A percentile compares a stretch with the other conserved stretches of the same genome.
phyloP scores from a whole-genome alignment of 2,888 invertebrate genomes.

The Hypena proboscidalis region DNA sequence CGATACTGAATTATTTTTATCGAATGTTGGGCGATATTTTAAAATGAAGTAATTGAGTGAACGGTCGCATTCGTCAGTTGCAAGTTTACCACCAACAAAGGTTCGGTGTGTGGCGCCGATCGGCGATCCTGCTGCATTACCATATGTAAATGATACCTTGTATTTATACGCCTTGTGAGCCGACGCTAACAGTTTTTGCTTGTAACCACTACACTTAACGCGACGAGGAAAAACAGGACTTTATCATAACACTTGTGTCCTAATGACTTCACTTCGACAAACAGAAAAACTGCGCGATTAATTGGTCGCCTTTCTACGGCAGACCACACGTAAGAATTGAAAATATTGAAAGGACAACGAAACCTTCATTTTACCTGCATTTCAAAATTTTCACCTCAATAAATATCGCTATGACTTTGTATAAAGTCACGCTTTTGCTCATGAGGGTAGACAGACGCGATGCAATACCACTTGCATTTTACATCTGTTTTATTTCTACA shows the following conservation, averaged over 20 bases:
- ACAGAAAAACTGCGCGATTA: conserved; percentile 36
- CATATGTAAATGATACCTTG: conserved; percentile 71
- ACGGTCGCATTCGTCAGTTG: no score
- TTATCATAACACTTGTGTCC: conserved; percentile 37
- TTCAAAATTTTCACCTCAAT: no score
- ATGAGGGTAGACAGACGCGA: no score
- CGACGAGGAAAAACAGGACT: conserved; percentile 45
- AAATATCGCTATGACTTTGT: no score
- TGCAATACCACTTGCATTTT: no score
- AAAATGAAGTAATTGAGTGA: neutral
- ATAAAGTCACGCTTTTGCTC: no score
- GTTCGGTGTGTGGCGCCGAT: conserved; percentile 50
- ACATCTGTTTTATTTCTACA: no score
- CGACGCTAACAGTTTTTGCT: conserved; percentile 70
- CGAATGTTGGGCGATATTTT: no score
- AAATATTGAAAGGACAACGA: no score
- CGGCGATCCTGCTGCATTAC: conserved; percentile 62
- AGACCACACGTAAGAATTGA: conserved; percentile 37
- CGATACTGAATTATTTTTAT: no score
- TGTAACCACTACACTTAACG: conserved; percentile 54
- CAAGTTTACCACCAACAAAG: conserved; percentile 61
- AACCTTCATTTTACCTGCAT: no score
- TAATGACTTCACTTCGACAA: conserved; percentile 37
- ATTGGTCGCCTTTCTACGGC: conserved; percentile 27
- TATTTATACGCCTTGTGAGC: conserved; percentile 59